Evolutionary conservation across 2,888 invertebrate genomes (phyloP), one percentile per base, ranked within the genome.

Genomic region (Osmoderma eremita): DNA sequence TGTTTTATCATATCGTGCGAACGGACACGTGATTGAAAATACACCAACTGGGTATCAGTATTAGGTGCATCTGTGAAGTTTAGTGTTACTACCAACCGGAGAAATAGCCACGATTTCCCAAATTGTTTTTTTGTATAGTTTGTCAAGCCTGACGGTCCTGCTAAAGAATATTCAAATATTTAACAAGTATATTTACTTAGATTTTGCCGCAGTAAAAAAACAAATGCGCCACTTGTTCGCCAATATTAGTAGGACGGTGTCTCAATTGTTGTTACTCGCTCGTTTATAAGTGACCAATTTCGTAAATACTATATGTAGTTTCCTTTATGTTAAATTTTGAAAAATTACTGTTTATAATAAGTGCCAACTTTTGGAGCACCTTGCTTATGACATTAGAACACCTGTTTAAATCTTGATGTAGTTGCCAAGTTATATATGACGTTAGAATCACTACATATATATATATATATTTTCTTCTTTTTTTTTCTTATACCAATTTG

Each of bases 351-450:
- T 62, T 24, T 36, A 45, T 30, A 45, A 45, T 48, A 45, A 45
- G 13, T 62, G 62, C 61, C 66, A 67, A 61, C 42, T 62, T 62
- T 62, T 62, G 41, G 36, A 58, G 62, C 62, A 67, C 61, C 62
- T 61, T 61, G 48, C 42, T 20, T 41, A 36, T 45, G 62, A 61
- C 62, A 62, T 61, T 61, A 61, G 42, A 50, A 58, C 61, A 65
- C 65, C 65, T 58, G 65, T 58, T 65, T 65, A 20, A 20, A 49
- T 39, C 38, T 56, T 56, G 36, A 61, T 36, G 36, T 49, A 17
- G 48, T 65, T 65, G 65, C 65, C 65, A 65, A 56, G 53, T 53
- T 53, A 53, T 12, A 53, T 36, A 12, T 36, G 53, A 53, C 12
- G 8, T 18, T 50, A 38, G 38, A 38, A 53, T 53, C 8, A 53